Evolutionary conservation across 2,888 invertebrate genomes (phyloP).

Genomic region (Apamea anceps): DNA sequence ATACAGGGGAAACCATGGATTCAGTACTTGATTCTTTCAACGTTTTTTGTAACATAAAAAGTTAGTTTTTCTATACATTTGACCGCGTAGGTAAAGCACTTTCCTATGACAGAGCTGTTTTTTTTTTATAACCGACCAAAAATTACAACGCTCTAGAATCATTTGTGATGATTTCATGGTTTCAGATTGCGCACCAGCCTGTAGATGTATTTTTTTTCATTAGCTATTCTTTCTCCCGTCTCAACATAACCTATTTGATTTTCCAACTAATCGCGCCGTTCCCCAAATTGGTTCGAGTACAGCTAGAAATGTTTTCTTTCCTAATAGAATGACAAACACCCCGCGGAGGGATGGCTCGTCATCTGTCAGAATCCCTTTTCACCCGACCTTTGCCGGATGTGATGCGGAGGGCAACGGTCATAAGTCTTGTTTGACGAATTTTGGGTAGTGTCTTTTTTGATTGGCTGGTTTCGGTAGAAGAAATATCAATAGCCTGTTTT

Average conservation of each 20-base stretch:
- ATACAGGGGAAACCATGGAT: background rate
- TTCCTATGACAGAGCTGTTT: too few relatives aligned
- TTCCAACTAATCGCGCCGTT: slow-evolving; percentile 64
- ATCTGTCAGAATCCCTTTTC: slow-evolving; percentile 81
- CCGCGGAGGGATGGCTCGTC: slow-evolving; percentile 79
- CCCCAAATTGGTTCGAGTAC: slow-evolving; percentile 67
- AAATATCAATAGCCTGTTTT: background rate
- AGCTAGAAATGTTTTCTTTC: slow-evolving; percentile 80
- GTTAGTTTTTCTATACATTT: too few relatives aligned
- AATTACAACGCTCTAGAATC: too few relatives aligned
- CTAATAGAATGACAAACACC: slow-evolving; percentile 87
- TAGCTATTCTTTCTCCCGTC: background rate
- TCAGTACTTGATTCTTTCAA: background rate
- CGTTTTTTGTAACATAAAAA: too few relatives aligned
- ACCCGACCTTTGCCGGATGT: slow-evolving; percentile 62
- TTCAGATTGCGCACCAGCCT: too few relatives aligned
- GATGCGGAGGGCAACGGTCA: slow-evolving; percentile 50
- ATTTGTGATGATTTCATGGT: too few relatives aligned
- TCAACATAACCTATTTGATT: slow-evolving; percentile 60
- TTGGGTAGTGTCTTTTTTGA: background rate
- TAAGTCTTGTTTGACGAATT: slow-evolving; percentile 53
- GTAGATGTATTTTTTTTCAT: background rate
- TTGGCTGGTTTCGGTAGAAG: background rate
- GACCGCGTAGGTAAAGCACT: too few relatives aligned
- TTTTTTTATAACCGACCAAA: too few relatives aligned